Base-by-base conservation (phyloP, 2,113 vertebrate genomes). In the Gymnorhina tibicen region DNA sequence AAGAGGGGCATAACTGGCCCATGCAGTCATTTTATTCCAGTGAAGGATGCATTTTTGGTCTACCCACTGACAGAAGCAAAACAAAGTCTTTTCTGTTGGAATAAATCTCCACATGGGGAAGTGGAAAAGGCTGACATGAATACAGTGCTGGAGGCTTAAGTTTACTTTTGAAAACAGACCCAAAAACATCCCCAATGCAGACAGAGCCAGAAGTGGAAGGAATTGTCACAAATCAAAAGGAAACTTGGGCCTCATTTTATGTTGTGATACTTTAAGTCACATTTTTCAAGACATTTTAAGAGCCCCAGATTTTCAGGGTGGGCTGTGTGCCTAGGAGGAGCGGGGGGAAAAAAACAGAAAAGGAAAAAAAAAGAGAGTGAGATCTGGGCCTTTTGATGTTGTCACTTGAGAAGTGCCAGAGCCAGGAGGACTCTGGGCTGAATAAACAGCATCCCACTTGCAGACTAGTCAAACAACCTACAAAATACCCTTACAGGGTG, bases 1-100 rank as follows among this genome's bases (percentile, higher is more conserved):
- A 90, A 89, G 74, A 85, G 53, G 28, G 87, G 59, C 79, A 75
- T 74, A 90, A 63, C 95, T 88, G 92, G 83, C 90, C 68, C 79
- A 70, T 59, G 75, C 78, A 67, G 90, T 80, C 87, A 95, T 91
- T 90, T 86, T 77, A 80, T 92, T 74, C 91, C 90, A 92, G 52
- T 4, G 13, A 88, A 91, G 46, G 94, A 94, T 74, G 95, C 91
- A 94, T 95, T 96, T 96, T 95, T 93, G 91, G 93, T 96, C 90
- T 96, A 87, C 89, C 90, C 92, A 89, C 95, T 81, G 93, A 96
- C 91, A 94, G 83, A 95, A 92, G 83, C 76, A 90, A 96, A 97
- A 96, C 86, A 93, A 94, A 94, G 86, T 67, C 73, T 92, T 92
- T 93, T 89, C 95, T 94, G 15, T 64, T 81, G 83, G 94, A 95